phyloP scores from a whole-genome alignment of 2,888 invertebrate species.

The Aspidiotus rigidus region DNA sequence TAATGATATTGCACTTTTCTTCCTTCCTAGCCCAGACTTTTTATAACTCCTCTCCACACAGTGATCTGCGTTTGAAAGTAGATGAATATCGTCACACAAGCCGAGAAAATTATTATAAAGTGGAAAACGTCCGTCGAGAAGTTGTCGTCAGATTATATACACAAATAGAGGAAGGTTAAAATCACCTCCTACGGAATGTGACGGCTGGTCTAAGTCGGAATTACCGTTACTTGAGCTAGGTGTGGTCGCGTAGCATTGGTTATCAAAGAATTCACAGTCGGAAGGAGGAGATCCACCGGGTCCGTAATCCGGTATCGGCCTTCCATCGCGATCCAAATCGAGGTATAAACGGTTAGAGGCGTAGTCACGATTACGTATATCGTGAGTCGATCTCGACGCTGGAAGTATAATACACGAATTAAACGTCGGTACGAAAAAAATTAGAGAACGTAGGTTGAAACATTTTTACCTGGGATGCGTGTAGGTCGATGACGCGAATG shows the following conservation, averaged over 20 bases:
- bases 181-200: conserved; percentile 37
- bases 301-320: conserved; percentile 46
- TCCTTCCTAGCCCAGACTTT: not conserved
- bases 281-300: conserved; percentile 70
- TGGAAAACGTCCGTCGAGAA: not conserved
- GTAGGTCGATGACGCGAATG: conserved; percentile 55
- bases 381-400: conserved; percentile 56
- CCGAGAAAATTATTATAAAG: not conserved
- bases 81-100: too few relatives aligned
- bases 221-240: conserved; percentile 89
- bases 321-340: conserved; percentile 63
- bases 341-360: conserved; percentile 57
- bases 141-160: conserved; percentile 5
- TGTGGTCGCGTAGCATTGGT: conserved; percentile 89
- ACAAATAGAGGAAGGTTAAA: too few relatives aligned
- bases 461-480: conserved; percentile 50
- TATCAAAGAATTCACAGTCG: conserved; percentile 88
- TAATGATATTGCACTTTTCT: too few relatives aligned
- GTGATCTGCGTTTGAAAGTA: too few relatives aligned
- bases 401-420: conserved; percentile 38
- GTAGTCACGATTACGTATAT: conserved; percentile 57
- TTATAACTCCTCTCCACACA: too few relatives aligned
- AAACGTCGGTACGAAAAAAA: not conserved
- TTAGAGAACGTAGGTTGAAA: not conserved
- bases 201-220: conserved; percentile 72